phyloP scores from a whole-genome alignment of 2,888 invertebrate species.

The Pandemis heparana region DNA sequence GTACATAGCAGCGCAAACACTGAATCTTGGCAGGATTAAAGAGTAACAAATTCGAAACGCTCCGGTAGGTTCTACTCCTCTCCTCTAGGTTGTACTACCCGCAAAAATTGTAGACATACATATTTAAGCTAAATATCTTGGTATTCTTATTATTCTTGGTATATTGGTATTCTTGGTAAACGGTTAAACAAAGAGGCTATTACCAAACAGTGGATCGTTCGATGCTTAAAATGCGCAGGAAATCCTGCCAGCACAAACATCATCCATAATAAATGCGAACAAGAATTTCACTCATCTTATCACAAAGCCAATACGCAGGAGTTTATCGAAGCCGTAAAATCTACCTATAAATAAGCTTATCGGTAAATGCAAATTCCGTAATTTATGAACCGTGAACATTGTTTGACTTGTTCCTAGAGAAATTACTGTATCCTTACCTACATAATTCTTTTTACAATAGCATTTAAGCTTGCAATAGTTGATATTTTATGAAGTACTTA shows the following conservation, averaged over 20 bases:
- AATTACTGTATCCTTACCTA: background rate
- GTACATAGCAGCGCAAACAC: too few relatives aligned
- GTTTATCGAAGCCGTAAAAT: constrained; percentile 24
- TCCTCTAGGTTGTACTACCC: too few relatives aligned
- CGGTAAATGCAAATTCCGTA: constrained; percentile 34
- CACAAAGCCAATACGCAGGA: constrained; percentile 12
- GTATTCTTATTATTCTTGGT: too few relatives aligned
- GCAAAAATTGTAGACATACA: too few relatives aligned
- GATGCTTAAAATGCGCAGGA: constrained; percentile 13
- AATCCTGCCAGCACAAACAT: constrained; percentile 17
- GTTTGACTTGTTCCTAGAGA: background rate
- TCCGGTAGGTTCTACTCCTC: too few relatives aligned
- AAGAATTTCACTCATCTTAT: constrained; percentile 37
- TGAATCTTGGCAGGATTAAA: too few relatives aligned
- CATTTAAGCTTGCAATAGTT: background rate
- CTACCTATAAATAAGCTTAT: constrained; percentile 30
- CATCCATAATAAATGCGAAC: constrained; percentile 20
- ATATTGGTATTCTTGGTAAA: background rate
- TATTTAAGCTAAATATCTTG: too few relatives aligned
- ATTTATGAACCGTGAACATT: constrained; percentile 20
- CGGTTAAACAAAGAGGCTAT: background rate
- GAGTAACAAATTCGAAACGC: too few relatives aligned
- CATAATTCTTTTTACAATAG: background rate
- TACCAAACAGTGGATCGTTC: background rate
- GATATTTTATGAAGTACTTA: too few relatives aligned